Percentiles rank a stretch among this genome's conserved stretches.
phyloP scores from a whole-genome alignment of 1,140 invertebrate genomes.

The Neodiprion fabricii region DNA sequence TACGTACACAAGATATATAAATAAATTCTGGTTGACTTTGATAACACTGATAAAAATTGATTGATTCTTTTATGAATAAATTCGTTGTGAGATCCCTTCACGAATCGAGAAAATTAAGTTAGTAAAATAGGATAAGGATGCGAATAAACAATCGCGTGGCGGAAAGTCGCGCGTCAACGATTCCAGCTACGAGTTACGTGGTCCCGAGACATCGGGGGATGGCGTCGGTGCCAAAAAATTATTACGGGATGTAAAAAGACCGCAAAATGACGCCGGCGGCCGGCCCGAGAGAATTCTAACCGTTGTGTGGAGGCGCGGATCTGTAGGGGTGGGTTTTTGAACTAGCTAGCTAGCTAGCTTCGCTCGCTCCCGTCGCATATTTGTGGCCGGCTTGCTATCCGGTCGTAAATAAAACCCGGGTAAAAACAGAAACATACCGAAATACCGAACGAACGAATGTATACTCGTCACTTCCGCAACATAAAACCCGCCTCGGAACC shows the following conservation, averaged over 20 bases:
- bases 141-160: slow-evolving; percentile 35
- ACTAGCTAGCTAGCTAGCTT: neutral
- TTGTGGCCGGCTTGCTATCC: slow-evolving; percentile 55
- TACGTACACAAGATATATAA: too few relatives aligned
- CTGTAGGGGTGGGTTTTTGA: slow-evolving; percentile 24
- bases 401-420: slow-evolving; percentile 57
- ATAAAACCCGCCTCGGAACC: slow-evolving; percentile 43
- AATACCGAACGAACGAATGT: slow-evolving; percentile 59
- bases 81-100: neutral
- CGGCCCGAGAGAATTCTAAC: slow-evolving; percentile 15
- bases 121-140: neutral
- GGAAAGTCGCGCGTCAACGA: neutral
- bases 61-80: neutral
- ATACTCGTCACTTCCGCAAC: slow-evolving; percentile 57
- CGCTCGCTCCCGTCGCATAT: slow-evolving; percentile 46
- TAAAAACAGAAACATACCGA: slow-evolving; percentile 58
- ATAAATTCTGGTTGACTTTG: too few relatives aligned
- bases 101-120: neutral
- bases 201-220: neutral
- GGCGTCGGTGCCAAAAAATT: slow-evolving; percentile 34
- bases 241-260: slow-evolving; percentile 44
- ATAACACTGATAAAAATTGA: too few relatives aligned
- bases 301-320: slow-evolving; percentile 28
- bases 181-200: neutral
- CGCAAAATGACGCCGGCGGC: slow-evolving; percentile 36